Evolutionary conservation across 30 jellyfish, hydroid and myxozoan genomes (phyloP).

Genomic region (Turritopsis dohrnii): DNA sequence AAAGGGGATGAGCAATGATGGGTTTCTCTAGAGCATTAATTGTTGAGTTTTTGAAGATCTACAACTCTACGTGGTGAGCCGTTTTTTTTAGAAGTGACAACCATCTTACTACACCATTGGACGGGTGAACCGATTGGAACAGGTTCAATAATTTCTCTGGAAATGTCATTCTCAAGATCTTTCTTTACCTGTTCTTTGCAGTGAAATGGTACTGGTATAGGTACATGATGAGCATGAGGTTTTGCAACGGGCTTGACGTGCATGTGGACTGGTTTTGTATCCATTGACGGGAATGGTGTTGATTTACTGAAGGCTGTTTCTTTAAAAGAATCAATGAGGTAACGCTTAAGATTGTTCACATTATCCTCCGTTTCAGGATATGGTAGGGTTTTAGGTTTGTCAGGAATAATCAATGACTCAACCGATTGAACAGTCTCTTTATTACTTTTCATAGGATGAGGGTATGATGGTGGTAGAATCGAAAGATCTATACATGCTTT

Average conservation of each 20-base stretch:
- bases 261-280: constrained; percentile 15
- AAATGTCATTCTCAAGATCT: constrained; percentile 28
- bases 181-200: constrained; percentile 15
- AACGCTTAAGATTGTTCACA: background rate
- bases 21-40: constrained; percentile 24
- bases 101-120: constrained; percentile 33
- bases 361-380: constrained; percentile 2
- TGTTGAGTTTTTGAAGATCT: constrained; percentile 34
- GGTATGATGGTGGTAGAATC: constrained; percentile 19
- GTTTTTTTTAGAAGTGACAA: constrained; percentile 33
- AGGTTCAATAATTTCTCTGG: constrained; percentile 19
- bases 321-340: constrained; percentile 3
- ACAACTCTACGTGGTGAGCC: constrained; percentile 43
- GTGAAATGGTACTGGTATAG: constrained; percentile 21
- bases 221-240: constrained; percentile 19
- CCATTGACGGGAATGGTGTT: constrained; percentile 26
- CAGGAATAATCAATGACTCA: background rate
- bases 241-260: background rate
- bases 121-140: constrained; percentile 26
- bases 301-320: constrained; percentile 15
- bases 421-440: background rate
- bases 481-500: constrained; percentile 16
- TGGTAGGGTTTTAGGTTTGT: constrained; percentile 1
- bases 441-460: constrained; percentile 15
- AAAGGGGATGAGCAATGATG: constrained; percentile 52